Evolutionary conservation across 2,888 invertebrate genomes (phyloP).

Genomic region (Caradrina clavipalpis): DNA sequence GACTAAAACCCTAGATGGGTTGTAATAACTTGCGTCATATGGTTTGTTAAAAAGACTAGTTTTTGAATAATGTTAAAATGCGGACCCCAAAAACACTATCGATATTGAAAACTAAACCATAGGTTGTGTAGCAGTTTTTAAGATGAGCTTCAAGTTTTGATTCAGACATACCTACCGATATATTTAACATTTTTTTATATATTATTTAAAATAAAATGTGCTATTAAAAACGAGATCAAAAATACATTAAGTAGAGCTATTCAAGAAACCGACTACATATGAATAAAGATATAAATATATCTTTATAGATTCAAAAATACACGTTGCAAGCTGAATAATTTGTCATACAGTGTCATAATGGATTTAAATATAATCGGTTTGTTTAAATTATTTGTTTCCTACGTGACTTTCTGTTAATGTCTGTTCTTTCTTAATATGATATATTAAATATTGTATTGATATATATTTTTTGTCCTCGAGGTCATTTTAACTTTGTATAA

Average conservation of each 20-base stretch:
- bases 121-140: neutral
- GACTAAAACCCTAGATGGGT: no score
- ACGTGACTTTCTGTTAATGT: conserved; percentile 82
- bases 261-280: conserved; percentile 12
- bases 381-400: conserved; percentile 79
- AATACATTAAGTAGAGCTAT: conserved; percentile 34
- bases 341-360: conserved; percentile 79
- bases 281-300: no score
- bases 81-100: no score
- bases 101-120: no score
- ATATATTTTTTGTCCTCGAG: conserved; percentile 52
- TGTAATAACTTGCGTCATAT: no score
- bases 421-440: conserved; percentile 70
- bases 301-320: conserved; percentile 65
- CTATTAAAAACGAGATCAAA: conserved; percentile 32
- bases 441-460: conserved; percentile 62
- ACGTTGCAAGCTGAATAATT: conserved; percentile 62
- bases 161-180: neutral
- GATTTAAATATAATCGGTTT: conserved; percentile 76
- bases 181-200: neutral
- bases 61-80: no score
- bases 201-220: neutral
- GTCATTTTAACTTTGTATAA: conserved; percentile 58
- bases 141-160: neutral
- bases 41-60: no score